phyloP scores from a whole-genome alignment of 2,888 invertebrate species.

The Drosophila nr. perissopoda region DNA sequence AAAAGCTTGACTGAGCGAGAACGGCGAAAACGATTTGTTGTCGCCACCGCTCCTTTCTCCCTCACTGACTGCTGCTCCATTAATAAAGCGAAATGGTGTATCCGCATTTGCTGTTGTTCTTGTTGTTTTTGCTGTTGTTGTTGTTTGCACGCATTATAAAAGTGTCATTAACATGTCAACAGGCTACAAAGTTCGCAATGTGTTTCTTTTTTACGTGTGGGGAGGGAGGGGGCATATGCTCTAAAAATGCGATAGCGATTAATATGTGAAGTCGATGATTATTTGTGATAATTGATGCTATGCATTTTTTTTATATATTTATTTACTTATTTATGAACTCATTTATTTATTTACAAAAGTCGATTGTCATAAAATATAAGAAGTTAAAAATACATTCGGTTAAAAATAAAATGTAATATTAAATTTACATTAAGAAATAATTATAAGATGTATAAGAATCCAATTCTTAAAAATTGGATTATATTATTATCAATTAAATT shows the following conservation, averaged over 20 bases:
- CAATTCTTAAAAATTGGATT: background rate
- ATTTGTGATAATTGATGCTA: conserved; percentile 13
- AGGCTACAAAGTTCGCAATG: conserved; percentile 62
- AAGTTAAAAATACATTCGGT: background rate
- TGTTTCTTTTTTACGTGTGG: conserved; percentile 21
- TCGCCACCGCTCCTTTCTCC: conserved; percentile 49
- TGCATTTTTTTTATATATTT: background rate
- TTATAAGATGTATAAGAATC: background rate
- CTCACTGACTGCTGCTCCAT: conserved; percentile 46
- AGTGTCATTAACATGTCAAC: conserved; percentile 81
- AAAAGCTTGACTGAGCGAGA: conserved; percentile 28
- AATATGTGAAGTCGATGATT: conserved; percentile 12
- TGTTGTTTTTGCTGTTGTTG: conserved; percentile 40
- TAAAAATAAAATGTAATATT: background rate
- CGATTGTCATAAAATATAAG: background rate
- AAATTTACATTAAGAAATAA: too few species aligned
- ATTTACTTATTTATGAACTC: background rate
- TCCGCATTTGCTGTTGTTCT: conserved; percentile 67
- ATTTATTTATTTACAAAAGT: background rate
- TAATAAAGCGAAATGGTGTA: conserved; percentile 75
- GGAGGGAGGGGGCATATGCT: conserved; percentile 13
- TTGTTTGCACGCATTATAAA: conserved; percentile 68
- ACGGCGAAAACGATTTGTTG: conserved; percentile 58
- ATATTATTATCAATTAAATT: background rate
- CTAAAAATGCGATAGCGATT: conserved; percentile 26